These are phyloP conservation scores for Drosophila parabipectinata DNA, from an alignment of 1,140 invertebrate genomes.

Conservation along the genomic window DNA sequence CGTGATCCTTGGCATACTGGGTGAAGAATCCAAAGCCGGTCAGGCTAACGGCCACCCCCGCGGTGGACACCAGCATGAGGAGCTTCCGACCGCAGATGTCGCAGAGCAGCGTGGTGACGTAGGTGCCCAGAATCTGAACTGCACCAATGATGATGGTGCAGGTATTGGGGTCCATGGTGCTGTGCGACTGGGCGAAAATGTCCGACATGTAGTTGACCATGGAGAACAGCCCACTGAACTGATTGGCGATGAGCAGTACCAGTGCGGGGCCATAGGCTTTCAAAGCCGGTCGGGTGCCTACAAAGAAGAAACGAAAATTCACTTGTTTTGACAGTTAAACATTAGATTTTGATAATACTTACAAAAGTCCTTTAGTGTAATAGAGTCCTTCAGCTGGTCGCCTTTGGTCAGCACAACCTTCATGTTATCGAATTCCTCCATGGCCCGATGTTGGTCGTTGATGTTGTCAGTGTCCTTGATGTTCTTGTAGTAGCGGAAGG, in stretches of 20 bases:
- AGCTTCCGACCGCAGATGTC: constrained; percentile 62
- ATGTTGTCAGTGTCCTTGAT: constrained; percentile 46
- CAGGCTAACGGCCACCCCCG: constrained; percentile 51
- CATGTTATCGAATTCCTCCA: constrained; percentile 60
- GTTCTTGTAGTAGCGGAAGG: constrained; percentile 69
- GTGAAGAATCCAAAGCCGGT: constrained; percentile 49
- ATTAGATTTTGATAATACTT: neutral
- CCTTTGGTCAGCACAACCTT: constrained; percentile 39
- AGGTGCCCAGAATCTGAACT: constrained; percentile 84
- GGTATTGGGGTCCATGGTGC: constrained; percentile 84
- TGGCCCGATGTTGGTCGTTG: constrained; percentile 19
- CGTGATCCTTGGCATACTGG: constrained; percentile 37
- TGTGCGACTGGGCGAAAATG: constrained; percentile 88
- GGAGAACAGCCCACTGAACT: constrained; percentile 62
- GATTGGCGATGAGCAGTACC: constrained; percentile 55
- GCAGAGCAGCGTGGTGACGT: constrained; percentile 58
- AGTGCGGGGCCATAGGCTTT: constrained; percentile 46
- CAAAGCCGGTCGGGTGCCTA: constrained; percentile 34
- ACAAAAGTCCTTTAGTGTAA: constrained; percentile 61
- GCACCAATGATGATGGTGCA: constrained; percentile 85
- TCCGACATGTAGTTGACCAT: constrained; percentile 79
- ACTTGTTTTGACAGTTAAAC: no score
- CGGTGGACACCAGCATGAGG: constrained; percentile 54
- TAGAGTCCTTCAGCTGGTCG: constrained; percentile 15
- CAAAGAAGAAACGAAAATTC: neutral